A percentile compares a stretch with the other conserved stretches of the same genome.
phyloP scores from a whole-genome alignment of 2,113 vertebrate genomes.

The Drymodes brunneopygia region DNA sequence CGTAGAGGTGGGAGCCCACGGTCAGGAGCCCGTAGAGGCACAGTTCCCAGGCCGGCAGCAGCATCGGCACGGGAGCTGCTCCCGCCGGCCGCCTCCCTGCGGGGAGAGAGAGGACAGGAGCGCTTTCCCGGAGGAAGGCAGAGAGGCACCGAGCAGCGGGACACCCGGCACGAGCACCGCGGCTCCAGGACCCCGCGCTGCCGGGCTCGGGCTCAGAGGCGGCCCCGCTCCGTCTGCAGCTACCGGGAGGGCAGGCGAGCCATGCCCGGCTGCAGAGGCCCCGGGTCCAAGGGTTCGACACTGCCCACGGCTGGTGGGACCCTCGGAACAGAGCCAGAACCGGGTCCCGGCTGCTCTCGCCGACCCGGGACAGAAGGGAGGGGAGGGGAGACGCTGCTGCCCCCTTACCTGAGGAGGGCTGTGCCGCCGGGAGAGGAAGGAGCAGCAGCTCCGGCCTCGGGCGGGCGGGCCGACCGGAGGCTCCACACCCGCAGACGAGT shows the following conservation, averaged over 20 bases:
- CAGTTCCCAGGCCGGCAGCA: slow-evolving; percentile 71
- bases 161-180: not conserved
- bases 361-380: accelerated
- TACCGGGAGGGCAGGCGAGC: not conserved
- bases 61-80: not conserved
- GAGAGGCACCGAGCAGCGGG: not conserved
- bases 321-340: too few species aligned
- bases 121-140: too few species aligned
- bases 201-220: not conserved
- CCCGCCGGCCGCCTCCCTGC: not conserved
- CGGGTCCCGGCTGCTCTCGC: not conserved
- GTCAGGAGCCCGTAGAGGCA: slow-evolving; percentile 57
- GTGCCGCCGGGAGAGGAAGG: not conserved
- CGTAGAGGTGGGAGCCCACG: slow-evolving; percentile 74
- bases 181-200: not conserved
- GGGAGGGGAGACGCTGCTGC: not conserved
- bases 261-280: not conserved
- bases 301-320: not conserved
- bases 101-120: not conserved
- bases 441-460: not conserved
- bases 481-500: not conserved
- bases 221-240: not conserved
- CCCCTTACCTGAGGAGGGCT: not conserved
- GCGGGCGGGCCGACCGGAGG: too few species aligned
- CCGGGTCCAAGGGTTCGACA: not conserved